These are phyloP conservation scores for Clarias macrocephalus DNA, from an alignment of 2,113 vertebrate genomes.

Conservation along the genomic window DNA sequence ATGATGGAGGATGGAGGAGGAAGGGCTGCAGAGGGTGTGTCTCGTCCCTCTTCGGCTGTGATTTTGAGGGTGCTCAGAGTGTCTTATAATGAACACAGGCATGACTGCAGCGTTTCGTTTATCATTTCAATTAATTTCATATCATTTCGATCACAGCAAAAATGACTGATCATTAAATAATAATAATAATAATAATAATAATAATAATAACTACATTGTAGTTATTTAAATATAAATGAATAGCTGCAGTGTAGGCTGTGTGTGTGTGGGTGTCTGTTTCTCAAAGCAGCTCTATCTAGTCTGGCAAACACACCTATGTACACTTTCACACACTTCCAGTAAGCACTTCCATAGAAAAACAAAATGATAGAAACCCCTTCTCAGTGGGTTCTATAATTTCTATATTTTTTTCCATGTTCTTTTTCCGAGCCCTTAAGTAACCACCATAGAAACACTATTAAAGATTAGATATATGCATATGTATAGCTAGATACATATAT, in stretches of 20 bases:
- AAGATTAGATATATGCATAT: no score
- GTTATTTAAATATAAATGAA: neutral
- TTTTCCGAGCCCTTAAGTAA: no score
- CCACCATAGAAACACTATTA: no score
- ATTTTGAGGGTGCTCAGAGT: neutral
- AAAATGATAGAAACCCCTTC: no score
- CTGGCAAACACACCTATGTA: neutral
- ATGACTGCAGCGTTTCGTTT: neutral
- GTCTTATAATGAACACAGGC: neutral
- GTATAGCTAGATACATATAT: no score
- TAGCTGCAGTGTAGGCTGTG: neutral
- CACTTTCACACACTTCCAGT: neutral
- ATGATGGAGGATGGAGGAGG: neutral
- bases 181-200: neutral
- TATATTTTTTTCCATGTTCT: no score
- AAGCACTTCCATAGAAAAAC: no score
- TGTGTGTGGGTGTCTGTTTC: neutral
- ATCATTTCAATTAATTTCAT: neutral
- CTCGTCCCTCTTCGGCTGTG: slow-evolving; percentile 9
- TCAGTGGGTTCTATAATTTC: no score
- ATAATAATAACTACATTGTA: neutral
- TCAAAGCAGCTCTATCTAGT: neutral
- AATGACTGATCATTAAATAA: neutral
- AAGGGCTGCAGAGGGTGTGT: slow-evolving; percentile 26
- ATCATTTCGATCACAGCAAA: neutral